Evolutionary conservation across 1,140 invertebrate species (phyloP).

Genomic region (Lepidurus arcticus): DNA sequence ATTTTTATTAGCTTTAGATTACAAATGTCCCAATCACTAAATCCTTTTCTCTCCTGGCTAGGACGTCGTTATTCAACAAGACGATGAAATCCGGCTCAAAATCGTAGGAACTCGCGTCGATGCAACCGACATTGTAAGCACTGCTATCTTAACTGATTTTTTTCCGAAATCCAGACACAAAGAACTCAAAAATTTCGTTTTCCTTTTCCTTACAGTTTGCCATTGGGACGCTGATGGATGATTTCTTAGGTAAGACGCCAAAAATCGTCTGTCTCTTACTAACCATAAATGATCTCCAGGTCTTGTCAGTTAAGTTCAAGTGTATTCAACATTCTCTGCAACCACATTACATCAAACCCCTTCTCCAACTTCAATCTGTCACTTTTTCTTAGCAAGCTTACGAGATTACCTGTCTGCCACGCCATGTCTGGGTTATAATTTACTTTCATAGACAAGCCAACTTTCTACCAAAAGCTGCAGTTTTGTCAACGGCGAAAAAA

Average conservation of each 20-base stretch:
- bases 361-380: background rate
- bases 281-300: constrained; percentile 41
- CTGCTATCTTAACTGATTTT: background rate
- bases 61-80: constrained; percentile 93
- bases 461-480: background rate
- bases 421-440: too few relatives aligned
- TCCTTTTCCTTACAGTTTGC: constrained; percentile 70
- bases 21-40: background rate
- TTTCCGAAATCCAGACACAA: background rate
- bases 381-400: background rate
- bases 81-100: constrained; percentile 97
- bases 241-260: constrained; percentile 67
- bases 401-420: background rate
- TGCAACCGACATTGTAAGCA: constrained; percentile 50
- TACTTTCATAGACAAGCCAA: too few relatives aligned
- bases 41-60: constrained; percentile 41
- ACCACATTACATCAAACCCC: background rate
- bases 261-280: constrained; percentile 4
- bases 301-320: constrained; percentile 36
- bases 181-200: constrained; percentile 35
- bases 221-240: constrained; percentile 97
- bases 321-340: constrained; percentile 8
- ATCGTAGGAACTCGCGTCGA: constrained; percentile 98
- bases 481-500: background rate
- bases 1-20: background rate